Evolutionary conservation across 2,888 invertebrate genomes (phyloP).

Genomic region (Mantis religiosa): DNA sequence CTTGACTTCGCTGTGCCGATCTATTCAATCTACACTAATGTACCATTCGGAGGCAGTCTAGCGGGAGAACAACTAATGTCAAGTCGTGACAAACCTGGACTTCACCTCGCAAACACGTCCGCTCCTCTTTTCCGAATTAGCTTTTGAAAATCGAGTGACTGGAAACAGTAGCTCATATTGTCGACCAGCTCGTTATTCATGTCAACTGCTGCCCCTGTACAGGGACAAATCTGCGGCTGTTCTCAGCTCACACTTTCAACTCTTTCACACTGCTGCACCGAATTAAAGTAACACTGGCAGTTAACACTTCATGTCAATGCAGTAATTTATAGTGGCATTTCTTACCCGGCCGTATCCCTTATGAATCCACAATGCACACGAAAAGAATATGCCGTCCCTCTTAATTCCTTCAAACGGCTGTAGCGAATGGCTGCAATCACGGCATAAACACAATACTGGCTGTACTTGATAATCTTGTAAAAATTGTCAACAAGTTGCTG

Average conservation of each 20-base stretch:
- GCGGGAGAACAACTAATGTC: constrained; percentile 20
- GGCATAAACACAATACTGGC: too few relatives aligned
- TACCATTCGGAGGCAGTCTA: constrained; percentile 19
- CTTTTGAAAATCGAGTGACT: constrained; percentile 2
- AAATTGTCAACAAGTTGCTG: too few relatives aligned
- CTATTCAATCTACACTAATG: constrained; percentile 26
- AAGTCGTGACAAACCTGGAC: neutral
- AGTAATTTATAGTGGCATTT: neutral
- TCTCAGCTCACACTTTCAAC: neutral
- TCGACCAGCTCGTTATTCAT: neutral
- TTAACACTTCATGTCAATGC: neutral
- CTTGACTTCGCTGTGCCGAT: constrained; percentile 12
- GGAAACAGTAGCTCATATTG: neutral
- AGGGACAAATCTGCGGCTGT: neutral
- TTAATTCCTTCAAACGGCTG: too few relatives aligned
- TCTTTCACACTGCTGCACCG: neutral
- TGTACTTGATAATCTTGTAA: too few relatives aligned
- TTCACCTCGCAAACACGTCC: neutral
- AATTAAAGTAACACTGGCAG: neutral
- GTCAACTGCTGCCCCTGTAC: neutral
- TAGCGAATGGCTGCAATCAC: too few relatives aligned
- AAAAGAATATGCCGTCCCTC: too few relatives aligned
- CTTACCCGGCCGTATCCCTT: neutral
- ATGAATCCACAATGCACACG: neutral
- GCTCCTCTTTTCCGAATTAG: constrained; percentile 9